Evolutionary conservation across 2,113 vertebrate genomes (phyloP).

Genomic region (Nycticryphes semicollaris): DNA sequence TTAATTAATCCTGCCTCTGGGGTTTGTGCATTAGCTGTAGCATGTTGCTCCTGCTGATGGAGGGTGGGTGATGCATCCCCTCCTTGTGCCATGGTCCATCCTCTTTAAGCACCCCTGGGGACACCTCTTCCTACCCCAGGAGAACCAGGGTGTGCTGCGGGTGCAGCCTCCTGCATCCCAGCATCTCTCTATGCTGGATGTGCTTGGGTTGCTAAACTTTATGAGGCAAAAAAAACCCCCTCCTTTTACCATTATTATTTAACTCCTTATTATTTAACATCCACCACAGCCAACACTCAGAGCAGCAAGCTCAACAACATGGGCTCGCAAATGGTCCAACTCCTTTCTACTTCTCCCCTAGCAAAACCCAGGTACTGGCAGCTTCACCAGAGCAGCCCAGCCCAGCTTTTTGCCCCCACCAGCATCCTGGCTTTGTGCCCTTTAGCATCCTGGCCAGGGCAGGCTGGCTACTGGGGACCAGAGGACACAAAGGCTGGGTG

Average conservation of each 20-base stretch:
- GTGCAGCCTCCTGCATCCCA: not conserved
- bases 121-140: not conserved
- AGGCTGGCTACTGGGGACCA: not conserved
- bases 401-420: not conserved
- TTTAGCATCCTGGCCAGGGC: fast-evolving
- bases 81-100: fast-evolving
- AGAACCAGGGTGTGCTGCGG: fast-evolving
- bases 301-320: not conserved
- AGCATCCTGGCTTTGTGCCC: not conserved
- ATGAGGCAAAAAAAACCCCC: fast-evolving
- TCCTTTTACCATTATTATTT: not conserved
- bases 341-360: not conserved
- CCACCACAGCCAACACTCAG: fast-evolving
- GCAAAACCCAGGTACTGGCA: not conserved
- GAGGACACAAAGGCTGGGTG: not conserved
- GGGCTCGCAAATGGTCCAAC: fast-evolving
- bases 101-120: not conserved
- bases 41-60: not conserved
- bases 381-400: not conserved
- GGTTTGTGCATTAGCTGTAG: not conserved
- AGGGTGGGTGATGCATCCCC: no score
- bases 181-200: not conserved
- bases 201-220: not conserved
- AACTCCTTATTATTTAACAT: not conserved
- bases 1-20: not conserved